Conservation (phyloP, 2,888 invertebrate species). For the Hydrotaea cyrtoneurina region DNA sequence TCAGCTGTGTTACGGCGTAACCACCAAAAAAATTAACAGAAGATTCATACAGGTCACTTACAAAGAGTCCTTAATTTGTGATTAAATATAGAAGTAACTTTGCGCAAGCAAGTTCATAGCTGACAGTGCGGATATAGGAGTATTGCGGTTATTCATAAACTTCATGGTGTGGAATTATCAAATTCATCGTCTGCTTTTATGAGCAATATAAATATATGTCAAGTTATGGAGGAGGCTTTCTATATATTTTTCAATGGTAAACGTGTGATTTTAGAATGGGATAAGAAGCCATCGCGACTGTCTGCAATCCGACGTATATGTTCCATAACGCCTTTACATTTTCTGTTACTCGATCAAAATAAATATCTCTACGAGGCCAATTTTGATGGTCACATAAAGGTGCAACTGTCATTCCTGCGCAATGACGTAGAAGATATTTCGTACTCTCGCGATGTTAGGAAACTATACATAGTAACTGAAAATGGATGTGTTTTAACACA, state of each 20-base stretch:
- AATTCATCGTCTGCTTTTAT: too few relatives aligned
- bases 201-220: too few relatives aligned
- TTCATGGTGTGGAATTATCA: too few relatives aligned
- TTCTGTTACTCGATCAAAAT: constrained; percentile 41
- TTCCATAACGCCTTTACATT: constrained; percentile 38
- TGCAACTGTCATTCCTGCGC: constrained; percentile 71
- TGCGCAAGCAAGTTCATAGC: too few relatives aligned
- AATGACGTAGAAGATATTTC: constrained; percentile 73
- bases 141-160: too few relatives aligned
- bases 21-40: too few relatives aligned
- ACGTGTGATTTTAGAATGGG: constrained; percentile 49
- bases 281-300: background rate
- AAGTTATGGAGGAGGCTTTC: constrained; percentile 50
- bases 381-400: constrained; percentile 50
- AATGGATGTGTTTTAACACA: constrained; percentile 68
- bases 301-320: constrained; percentile 51
- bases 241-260: constrained; percentile 54
- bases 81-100: too few relatives aligned
- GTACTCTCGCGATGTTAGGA: constrained; percentile 71
- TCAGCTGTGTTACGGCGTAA: too few relatives aligned
- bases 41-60: too few relatives aligned
- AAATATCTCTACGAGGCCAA: constrained; percentile 53
- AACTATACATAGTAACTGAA: constrained; percentile 72
- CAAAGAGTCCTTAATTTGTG: too few relatives aligned
- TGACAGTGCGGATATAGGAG: too few relatives aligned